Evolutionary conservation across 2,797 vertebrate genomes (phyloP), one percentile per base, ranked within the genome.

Genomic region (Anguilla obscura): DNA sequence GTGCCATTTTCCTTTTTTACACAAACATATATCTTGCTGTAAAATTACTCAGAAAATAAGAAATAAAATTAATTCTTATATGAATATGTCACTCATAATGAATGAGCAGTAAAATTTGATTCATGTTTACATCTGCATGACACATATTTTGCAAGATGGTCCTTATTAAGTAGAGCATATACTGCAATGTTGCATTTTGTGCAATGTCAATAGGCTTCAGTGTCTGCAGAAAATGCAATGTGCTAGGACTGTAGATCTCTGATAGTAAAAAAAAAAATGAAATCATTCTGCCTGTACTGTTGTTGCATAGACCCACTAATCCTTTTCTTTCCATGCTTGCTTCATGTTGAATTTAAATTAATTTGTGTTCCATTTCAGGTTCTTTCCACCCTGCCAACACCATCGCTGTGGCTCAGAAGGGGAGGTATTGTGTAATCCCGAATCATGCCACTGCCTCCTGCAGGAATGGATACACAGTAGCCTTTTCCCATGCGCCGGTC

Each of bases 391-490:
- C 89, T 89, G 92, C 90, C 89, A 94, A 93, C 66, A 90, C 91
- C 92, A 91, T 93, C 85, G 86, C 84, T 36, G 92, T 89, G 1
- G 93, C 92, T 27, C 90, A 90, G 89, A 86, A 90, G 89, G 90
- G 93, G 87, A 93, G 85, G 84, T 95, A 90, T 90, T 89, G 88
- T 45, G 92, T 89, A 16, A 93, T 94, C 86, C 92, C 94, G 69
- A 89, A 88, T 2, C 92, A 95, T 82, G 88, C 92, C 86, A 88
- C 93, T 90, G 93, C 93, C 89, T 89, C 90, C 90, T 90, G 92
- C 87, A 93, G 94, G 92, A 95, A 93, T 69, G 89, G 92, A 16
- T 95, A 94, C 89, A 93, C 85, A 36, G 92, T 93, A 54, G 85
- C 90, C 63, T 95, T 95, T 92, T 94, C 94, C 90, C 91, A 92